phyloP scores from a whole-genome alignment of 2,113 vertebrate genomes.

The Corynorhinus townsendii region DNA sequence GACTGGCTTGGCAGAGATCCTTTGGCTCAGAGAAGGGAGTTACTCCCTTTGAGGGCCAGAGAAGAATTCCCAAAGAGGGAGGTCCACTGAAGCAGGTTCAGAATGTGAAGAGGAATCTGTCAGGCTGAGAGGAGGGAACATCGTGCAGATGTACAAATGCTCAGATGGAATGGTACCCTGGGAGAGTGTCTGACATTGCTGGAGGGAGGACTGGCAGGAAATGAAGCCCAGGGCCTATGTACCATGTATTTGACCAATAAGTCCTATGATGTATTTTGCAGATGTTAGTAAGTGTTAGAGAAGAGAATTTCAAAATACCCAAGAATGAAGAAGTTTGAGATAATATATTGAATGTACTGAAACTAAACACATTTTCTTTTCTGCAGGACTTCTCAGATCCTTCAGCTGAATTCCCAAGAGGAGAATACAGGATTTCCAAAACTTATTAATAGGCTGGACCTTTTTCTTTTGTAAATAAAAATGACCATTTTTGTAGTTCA shows the following conservation, averaged over 20 bases:
- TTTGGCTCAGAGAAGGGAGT: background rate
- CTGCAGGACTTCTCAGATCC: background rate
- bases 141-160: background rate
- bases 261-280: background rate
- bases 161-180: accelerated
- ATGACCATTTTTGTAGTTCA: background rate
- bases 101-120: background rate
- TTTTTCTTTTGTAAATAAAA: background rate
- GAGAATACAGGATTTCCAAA: background rate
- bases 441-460: background rate
- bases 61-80: background rate
- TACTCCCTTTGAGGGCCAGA: background rate
- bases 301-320: background rate
- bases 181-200: background rate
- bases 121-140: background rate
- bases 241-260: background rate
- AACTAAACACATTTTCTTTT: background rate
- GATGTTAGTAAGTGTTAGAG: background rate
- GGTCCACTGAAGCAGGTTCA: background rate
- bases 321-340: background rate
- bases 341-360: background rate
- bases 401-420: background rate
- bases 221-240: background rate
- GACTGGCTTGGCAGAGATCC: background rate
- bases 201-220: background rate